Percentiles rank a stretch among this genome's conserved stretches.
Conservation (phyloP, 2,888 invertebrate genomes). For the Dynastes tityus region DNA sequence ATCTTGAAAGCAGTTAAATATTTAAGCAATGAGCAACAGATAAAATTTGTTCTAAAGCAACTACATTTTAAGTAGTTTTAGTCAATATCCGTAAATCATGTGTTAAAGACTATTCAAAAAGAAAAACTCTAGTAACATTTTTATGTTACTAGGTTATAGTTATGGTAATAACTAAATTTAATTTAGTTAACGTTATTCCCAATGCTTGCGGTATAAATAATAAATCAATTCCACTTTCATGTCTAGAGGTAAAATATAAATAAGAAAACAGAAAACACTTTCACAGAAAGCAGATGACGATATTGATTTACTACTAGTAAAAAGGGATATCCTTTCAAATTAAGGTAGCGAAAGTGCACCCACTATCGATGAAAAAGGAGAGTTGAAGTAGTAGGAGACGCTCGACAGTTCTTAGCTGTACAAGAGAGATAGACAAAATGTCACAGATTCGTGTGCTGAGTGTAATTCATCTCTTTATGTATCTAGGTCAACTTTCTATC, state of each 20-base stretch:
- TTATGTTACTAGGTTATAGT: no score
- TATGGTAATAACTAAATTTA: no score
- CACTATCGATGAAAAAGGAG: no score
- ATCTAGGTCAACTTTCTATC: conserved; percentile 12
- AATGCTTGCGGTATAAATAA: background rate
- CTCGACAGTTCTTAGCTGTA: no score
- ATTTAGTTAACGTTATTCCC: background rate
- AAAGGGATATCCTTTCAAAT: background rate
- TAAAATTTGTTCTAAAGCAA: no score
- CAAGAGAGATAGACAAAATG: background rate
- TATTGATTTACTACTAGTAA: background rate
- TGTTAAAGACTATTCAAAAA: no score
- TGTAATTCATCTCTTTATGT: conserved; percentile 4
- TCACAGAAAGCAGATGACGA: background rate
- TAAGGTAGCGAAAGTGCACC: background rate
- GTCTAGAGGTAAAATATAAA: background rate
- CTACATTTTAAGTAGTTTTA: no score
- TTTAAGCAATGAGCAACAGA: no score
- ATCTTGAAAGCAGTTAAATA: no score
- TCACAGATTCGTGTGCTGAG: background rate
- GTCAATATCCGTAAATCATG: no score
- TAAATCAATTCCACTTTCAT: background rate
- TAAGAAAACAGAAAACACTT: background rate
- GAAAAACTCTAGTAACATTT: no score
- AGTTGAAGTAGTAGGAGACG: no score